Evolutionary conservation across 1,140 invertebrate species (phyloP).

Genomic region (Drosophila fuyamai): DNA sequence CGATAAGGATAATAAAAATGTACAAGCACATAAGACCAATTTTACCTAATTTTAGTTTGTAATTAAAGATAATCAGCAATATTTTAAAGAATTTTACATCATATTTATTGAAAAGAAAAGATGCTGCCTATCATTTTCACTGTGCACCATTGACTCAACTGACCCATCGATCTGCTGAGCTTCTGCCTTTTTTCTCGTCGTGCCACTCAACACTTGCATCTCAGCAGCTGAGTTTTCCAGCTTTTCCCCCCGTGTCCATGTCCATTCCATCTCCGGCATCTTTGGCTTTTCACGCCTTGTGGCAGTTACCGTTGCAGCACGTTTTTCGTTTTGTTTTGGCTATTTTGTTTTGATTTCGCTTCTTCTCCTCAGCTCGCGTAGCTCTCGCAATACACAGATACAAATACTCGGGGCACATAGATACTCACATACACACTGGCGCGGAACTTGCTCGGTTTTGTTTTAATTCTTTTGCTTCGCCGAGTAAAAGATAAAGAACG

Average conservation of each 20-base stretch:
- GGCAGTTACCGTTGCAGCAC: conserved; percentile 62
- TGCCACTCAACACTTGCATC: conserved; percentile 43
- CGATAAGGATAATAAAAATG: no score
- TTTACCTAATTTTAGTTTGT: no score
- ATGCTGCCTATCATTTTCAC: conserved; percentile 1
- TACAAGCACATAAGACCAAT: no score
- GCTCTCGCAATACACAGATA: conserved; percentile 7
- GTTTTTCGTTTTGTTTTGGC: conserved; percentile 77
- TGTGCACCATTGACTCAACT: conserved; percentile 21
- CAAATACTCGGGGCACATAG: conserved; percentile 5
- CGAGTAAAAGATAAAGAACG: conserved; percentile 73
- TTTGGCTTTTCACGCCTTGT: conserved; percentile 55
- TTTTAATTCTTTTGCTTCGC: conserved; percentile 83
- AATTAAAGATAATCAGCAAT: no score
- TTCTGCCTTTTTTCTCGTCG: conserved; percentile 14
- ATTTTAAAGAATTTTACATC: no score
- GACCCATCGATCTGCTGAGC: conserved; percentile 48
- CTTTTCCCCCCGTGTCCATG: background rate
- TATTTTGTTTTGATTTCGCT: conserved; percentile 76
- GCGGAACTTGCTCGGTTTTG: conserved; percentile 59
- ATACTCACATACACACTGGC: conserved; percentile 17
- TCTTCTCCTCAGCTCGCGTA: conserved; percentile 41
- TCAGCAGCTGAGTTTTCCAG: conserved; percentile 53
- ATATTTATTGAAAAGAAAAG: no score
- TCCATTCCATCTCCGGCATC: conserved; percentile 38